Evolutionary conservation across 2,113 vertebrate genomes (phyloP), one percentile per base, ranked within the genome.

Genomic region (Pogona vitticeps): DNA sequence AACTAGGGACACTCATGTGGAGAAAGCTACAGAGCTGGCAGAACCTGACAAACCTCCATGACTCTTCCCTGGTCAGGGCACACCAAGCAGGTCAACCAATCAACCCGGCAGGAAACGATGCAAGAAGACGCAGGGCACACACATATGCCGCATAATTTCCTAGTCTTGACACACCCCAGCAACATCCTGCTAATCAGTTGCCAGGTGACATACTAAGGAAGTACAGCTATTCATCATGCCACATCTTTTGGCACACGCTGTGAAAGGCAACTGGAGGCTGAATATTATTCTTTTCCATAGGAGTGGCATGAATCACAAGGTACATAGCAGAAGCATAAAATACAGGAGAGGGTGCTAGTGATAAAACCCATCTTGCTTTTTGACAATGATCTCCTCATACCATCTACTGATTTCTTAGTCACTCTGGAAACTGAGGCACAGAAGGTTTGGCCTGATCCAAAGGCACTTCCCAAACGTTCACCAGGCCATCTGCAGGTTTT

Each of bases 141-240:
- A 1, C 82, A 91, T 94, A 90, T 73, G 89, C 91, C 59, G 88
- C 87, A 80, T 92, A 85, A 92, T 92, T 92, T 72, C 90, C 89
- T 92, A 91, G 92, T 89, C 90, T 91, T 70, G 84, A 88, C 87
- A 91, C 94, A 88, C 90, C 86, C 86, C 83, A 75, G 85, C 91
- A 92, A 91, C 82, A 88, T 93, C 91, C 91, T 90, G 88, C 90
- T 85, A 72, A 91, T 5, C 0, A 90, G 91, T 86, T 91, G 91
- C 86, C 88, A 91, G 92, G 85, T 91, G 91, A 92, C 84, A 20
- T 36, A 40, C 83, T 68, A 84, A 88, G 90, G 91, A 91, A 90
- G 91, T 92, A 90, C 88, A 72, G 93, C 91, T 14, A 80, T 61
- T 80, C 67, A n/a, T n/a, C n/a, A 31, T 26, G 13, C 59, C 20